These are phyloP conservation scores for Temnothorax nylanderi DNA, from an alignment of 1,140 invertebrate species.

Conservation along the genomic window DNA sequence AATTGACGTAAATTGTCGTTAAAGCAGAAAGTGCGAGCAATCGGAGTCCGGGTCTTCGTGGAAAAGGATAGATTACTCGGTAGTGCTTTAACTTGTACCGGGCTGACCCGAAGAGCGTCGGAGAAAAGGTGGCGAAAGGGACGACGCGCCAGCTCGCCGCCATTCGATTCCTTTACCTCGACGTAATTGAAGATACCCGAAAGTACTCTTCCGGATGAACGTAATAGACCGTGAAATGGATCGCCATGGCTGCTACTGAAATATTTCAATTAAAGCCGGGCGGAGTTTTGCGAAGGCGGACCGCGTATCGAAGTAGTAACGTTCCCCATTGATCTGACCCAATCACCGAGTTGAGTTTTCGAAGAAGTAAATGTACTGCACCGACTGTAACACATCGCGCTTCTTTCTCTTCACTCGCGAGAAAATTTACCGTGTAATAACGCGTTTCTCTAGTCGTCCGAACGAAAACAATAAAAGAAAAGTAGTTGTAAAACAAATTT, in stretches of 20 bases:
- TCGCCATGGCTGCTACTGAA: conserved; percentile 40
- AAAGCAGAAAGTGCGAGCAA: conserved; percentile 77
- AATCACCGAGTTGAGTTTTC: conserved; percentile 19
- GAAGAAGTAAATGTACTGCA: conserved; percentile 1
- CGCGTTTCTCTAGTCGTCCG: neutral
- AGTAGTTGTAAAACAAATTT: neutral
- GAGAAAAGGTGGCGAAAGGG: conserved; percentile 46
- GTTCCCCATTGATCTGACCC: conserved; percentile 14
- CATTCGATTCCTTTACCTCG: conserved; percentile 58
- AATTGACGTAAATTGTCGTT: conserved; percentile 78
- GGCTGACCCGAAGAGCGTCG: conserved; percentile 6
- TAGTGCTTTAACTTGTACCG: conserved; percentile 73
- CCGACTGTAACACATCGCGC: neutral
- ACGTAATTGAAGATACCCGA: conserved; percentile 62
- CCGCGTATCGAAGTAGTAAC: conserved; percentile 14
- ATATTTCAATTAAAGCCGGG: conserved; percentile 57
- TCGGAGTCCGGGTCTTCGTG: conserved; percentile 50
- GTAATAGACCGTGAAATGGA: conserved; percentile 59
- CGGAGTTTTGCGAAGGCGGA: conserved; percentile 39
- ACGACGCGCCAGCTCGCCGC: conserved; percentile 40
- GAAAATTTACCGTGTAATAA: conserved; percentile 20
- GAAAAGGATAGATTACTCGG: conserved; percentile 66
- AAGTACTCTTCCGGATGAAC: conserved; percentile 55
- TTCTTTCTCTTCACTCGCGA: neutral
- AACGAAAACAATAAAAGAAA: neutral